Conservation (phyloP, 2,113 vertebrate genomes). For the Campylomormyrus numenius region DNA sequence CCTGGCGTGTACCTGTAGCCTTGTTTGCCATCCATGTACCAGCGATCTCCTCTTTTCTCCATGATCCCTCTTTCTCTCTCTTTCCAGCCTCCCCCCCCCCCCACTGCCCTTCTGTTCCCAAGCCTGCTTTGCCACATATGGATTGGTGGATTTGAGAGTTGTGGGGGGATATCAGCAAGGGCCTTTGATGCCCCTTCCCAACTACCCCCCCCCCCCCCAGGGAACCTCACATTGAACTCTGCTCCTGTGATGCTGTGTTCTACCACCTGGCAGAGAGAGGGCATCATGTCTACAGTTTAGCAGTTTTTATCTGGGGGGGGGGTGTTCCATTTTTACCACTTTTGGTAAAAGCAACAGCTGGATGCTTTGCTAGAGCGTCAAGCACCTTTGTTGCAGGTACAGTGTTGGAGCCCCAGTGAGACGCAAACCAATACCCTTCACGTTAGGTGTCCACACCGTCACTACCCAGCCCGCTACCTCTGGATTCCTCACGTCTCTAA, state of each 20-base stretch:
- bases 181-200: too few relatives aligned
- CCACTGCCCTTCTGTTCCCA: slow-evolving; percentile 19
- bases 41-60: slow-evolving; percentile 1
- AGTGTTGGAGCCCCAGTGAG: neutral
- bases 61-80: slow-evolving; percentile 25
- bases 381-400: neutral
- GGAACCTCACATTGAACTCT: neutral
- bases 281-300: neutral
- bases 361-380: neutral
- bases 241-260: neutral
- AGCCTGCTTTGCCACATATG: neutral
- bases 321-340: neutral
- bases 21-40: neutral
- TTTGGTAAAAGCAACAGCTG: neutral
- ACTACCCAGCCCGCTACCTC: neutral
- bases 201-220: neutral
- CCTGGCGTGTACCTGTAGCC: neutral
- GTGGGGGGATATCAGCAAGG: neutral
- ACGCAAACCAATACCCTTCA: neutral
- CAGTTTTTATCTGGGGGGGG: neutral
- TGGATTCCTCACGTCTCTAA: neutral
- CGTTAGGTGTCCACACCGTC: neutral
- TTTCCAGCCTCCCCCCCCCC: slow-evolving; percentile 2
- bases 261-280: neutral
- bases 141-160: neutral